Conservation (phyloP, 2,113 vertebrate genomes). For the Brachyhypopomus gauderio region DNA sequence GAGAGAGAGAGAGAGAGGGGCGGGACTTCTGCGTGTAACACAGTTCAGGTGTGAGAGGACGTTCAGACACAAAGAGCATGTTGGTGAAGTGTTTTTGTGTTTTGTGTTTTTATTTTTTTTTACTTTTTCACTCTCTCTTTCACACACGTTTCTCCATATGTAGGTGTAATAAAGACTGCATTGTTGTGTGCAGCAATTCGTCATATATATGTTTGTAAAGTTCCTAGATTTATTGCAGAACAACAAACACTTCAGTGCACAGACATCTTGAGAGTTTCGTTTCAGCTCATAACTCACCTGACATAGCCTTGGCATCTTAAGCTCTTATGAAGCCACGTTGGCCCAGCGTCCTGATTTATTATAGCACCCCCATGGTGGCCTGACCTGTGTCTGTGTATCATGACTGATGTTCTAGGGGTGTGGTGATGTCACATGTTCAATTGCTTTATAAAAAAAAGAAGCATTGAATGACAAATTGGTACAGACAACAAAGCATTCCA, state of each 20-base stretch:
- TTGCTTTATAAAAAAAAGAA: background rate
- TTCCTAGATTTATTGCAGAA: constrained; percentile 44
- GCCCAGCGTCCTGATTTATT: constrained; percentile 47
- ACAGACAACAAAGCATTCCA: constrained; percentile 19
- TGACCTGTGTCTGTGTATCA: constrained; percentile 32
- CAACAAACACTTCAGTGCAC: constrained; percentile 24
- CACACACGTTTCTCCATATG: background rate
- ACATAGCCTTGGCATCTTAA: constrained; percentile 34
- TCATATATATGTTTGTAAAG: constrained; percentile 36
- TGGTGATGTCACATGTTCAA: constrained; percentile 9
- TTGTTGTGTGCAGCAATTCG: constrained; percentile 23
- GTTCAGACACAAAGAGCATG: no score
- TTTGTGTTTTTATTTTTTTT: background rate
- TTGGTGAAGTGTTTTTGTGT: background rate
- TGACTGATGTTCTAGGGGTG: background rate
- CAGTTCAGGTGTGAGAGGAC: background rate
- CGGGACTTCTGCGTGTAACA: background rate
- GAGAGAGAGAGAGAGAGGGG: no score
- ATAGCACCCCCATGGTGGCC: constrained; percentile 33
- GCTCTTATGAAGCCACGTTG: constrained; percentile 24
- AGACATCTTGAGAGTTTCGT: constrained; percentile 38
- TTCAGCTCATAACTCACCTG: constrained; percentile 46
- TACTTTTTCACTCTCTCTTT: background rate
- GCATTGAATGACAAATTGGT: constrained; percentile 28
- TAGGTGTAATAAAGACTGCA: constrained; percentile 26